Evolutionary conservation across 2,888 invertebrate genomes (phyloP), one percentile per base, ranked within the genome.

Genomic region (Pyrrhia umbra): DNA sequence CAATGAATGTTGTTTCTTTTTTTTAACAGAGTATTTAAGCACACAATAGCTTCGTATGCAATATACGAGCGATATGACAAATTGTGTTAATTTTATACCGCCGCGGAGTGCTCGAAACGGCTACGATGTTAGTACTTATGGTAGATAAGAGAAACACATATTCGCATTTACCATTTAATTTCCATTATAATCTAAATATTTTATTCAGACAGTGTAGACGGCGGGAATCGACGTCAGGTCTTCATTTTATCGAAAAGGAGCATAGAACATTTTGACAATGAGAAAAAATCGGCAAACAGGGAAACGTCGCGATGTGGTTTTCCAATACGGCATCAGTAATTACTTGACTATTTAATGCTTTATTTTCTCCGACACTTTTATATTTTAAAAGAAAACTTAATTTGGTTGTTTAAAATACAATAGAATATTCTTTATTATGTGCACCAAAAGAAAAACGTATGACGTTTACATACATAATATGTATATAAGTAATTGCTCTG

Each of bases 111-210:
- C 39, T 77, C 64, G 60, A 20, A 62, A 50, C 51, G 25, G 27
- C 23, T 59, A n/a, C 42, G 58, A 47, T 52, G 61, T 42, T 63
- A 57, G 54, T 49, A 60, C 55, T 57, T 63, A 49, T 42, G 57
- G 37, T 47, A 47, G 79, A 78, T 80, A 80, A 80, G 75, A 67
- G 67, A 80, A 68, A 70, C 66, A 76, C 46, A 57, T 56, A 21
- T 51, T 27, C 42, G 43, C 34, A 37, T 64, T 54, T 62, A 42
- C 55, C 57, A 45, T 66, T 68, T 61, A 42, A 72, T 75, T 75
- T 70, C 47, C 45, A 68, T 62, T 56, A 16, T 58, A 68, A 66
- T 60, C 43, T 64, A 50, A 43, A 62, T 8, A 62, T 61, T 39
- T 45, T 59, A 59, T 72, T 61, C 34, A 21, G 18, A 46, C 20